A percentile compares a stretch with the other conserved stretches of the same genome.
Conservation (phyloP, 2,113 vertebrate genomes). For the Myodes glareolus region DNA sequence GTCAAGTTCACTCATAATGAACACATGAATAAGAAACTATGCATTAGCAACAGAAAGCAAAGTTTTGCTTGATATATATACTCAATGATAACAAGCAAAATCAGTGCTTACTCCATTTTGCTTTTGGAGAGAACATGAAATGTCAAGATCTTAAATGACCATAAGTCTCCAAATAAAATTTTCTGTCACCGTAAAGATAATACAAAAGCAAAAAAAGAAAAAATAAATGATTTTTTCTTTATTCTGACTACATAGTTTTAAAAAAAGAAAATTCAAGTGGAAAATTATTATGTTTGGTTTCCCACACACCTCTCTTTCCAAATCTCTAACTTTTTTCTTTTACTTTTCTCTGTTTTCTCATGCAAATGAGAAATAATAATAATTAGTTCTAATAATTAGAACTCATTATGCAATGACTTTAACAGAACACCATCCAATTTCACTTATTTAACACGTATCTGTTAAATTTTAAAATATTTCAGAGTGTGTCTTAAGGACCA, state of each 20-base stretch:
- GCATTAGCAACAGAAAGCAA: slow-evolving; percentile 73
- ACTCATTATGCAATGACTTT: background rate
- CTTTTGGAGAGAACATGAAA: slow-evolving; percentile 51
- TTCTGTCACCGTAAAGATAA: slow-evolving; percentile 16
- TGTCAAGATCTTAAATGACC: slow-evolving; percentile 51
- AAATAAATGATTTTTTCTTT: background rate
- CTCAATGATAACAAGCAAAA: slow-evolving; percentile 73
- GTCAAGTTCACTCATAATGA: slow-evolving; percentile 82
- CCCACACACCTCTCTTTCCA: background rate
- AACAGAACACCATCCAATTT: background rate
- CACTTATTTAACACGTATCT: background rate
- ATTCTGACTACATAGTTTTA: background rate
- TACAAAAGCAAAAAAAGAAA: background rate
- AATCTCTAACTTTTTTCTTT: background rate
- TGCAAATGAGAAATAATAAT: too few relatives aligned
- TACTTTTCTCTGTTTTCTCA: background rate
- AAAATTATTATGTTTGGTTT: background rate
- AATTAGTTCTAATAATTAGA: background rate
- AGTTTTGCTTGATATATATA: slow-evolving; percentile 65
- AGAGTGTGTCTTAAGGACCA: background rate
- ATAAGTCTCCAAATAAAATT: slow-evolving; percentile 46
- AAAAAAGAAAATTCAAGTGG: background rate
- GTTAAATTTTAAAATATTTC: background rate
- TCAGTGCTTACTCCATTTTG: slow-evolving; percentile 59
- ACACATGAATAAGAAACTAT: slow-evolving; percentile 80